Conservation (phyloP, 2,797 vertebrate genomes). For the Lacerta viridis region DNA sequence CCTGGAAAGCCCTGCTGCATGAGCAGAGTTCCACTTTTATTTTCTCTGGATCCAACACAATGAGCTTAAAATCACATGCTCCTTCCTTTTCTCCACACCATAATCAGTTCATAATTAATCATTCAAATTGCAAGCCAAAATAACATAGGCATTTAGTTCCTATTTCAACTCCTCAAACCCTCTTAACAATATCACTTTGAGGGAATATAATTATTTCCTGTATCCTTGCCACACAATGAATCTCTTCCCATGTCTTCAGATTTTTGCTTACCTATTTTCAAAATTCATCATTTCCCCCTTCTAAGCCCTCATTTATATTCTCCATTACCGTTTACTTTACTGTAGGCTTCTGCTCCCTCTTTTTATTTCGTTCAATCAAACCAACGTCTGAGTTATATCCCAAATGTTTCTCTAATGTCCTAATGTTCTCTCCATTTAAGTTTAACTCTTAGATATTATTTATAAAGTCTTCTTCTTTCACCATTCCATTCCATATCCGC, state of each 20-base stretch:
- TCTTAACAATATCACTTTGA: not conserved
- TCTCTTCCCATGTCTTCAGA: not conserved
- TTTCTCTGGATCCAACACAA: not conserved
- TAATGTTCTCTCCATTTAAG: not conserved
- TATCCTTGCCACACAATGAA: not conserved
- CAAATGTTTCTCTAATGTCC: not conserved
- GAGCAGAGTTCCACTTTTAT: not conserved
- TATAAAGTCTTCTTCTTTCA: not conserved
- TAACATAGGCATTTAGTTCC: not conserved
- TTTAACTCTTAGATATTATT: not conserved
- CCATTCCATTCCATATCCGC: not conserved
- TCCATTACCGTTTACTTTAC: not conserved
- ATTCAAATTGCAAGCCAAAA: not conserved
- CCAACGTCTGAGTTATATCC: not conserved
- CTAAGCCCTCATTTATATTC: not conserved
- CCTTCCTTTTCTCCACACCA: not conserved
- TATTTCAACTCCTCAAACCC: not conserved
- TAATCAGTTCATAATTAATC: not conserved
- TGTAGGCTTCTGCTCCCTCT: not conserved
- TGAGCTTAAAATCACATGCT: not conserved
- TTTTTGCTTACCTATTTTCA: not conserved
- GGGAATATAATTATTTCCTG: not conserved
- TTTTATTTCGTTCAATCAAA: not conserved
- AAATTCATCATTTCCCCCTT: not conserved
- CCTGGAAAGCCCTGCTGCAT: not conserved